Base-by-base conservation (phyloP, 2,888 invertebrate genomes). In the Polydesmus complanatus region DNA sequence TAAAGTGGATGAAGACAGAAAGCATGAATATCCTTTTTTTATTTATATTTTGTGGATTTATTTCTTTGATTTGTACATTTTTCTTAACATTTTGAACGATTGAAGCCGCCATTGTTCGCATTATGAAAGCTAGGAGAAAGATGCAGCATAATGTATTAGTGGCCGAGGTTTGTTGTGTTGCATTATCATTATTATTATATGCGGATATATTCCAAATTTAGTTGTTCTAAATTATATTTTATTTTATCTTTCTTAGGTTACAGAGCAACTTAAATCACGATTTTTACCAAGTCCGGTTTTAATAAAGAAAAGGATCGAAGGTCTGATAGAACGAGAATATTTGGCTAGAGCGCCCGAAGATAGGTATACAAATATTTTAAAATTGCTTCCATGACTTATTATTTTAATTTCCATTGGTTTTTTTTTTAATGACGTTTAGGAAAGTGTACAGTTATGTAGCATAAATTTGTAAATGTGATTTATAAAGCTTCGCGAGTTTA, bases 251-350 rank as follows among this genome's bases (percentile, higher is more conserved):
- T 52, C 8, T 25, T 53, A 75, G 77, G 77, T 97, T 67, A 96
- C 96, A 63, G 92, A 96, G 75, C 96, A 97, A 78, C 79, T 98
- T 68, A 92, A 90, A 77, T 88, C 88, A 69, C 84, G 98, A 73
- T 98, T 99, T 83, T 82, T 95, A 77, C 97, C 98, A 65, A 93
- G 93, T 69, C 97, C 97, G 60, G 91, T 92, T 68, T 88, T 96
- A 68, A 97, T 99, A 74, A 99, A 99, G 80, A 96, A 97, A 77
- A 85, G 98, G 75, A 97, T 98, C 78, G 98, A 99, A 79, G 94
- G 95, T 65, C 84, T 99, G 72, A 98, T 98, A 75, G 98, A 98
- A 78, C 82, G 98, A 68, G 98, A 99, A 79, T 98, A 98, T 79
- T 81, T 99, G 73, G 92, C 94, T 68, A 85, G 98, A 76, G 94